Evolutionary conservation across 2,888 invertebrate species (phyloP), one percentile per base, ranked within the genome.

Genomic region (Mayetiola destructor): DNA sequence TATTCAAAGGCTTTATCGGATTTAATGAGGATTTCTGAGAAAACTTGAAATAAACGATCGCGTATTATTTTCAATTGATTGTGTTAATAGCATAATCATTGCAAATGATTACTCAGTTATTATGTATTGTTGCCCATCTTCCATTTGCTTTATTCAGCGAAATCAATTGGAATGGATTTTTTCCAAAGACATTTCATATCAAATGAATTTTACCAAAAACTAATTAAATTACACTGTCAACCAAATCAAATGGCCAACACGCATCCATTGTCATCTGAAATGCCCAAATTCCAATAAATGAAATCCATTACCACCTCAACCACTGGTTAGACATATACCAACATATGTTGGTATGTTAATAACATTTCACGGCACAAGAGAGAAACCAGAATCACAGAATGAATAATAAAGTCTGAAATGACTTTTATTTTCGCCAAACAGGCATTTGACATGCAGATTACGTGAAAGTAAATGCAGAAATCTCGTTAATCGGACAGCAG

Each of bases 161-260:
- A 48, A 48, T 27, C 4, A 42, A 23, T 6, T 42, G 12, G 48
- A 27, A 14, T 48, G 48, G n/a, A n/a, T n/a, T n/a, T n/a, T n/a
- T n/a, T n/a, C n/a, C n/a, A n/a, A n/a, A 16, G 9, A 42, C 42
- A 42, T 42, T 48, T 48, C 27, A 42, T 12, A 16, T 8, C 27
- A 48, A 9, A 27, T 12, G 3, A 42, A 48, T 48, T 48, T 48
- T 27, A 27, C 48, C n/a, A n/a, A n/a, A n/a, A n/a, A n/a, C n/a
- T n/a, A 48, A 48, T 48, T 48, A 48, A 27, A 48, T 48, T 48
- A 48, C 23, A 48, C 48, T 48, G 48, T 48, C 48, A 27, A 48
- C 27, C 48, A 27, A 48, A 48, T 27, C 48, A 48, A n/a, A 27
- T 27, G 27, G 9, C 10, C 48, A 40, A n/a, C 37, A 14, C 12